phyloP scores from a whole-genome alignment of 2,797 vertebrate genomes.

The Nyctalus aviator region DNA sequence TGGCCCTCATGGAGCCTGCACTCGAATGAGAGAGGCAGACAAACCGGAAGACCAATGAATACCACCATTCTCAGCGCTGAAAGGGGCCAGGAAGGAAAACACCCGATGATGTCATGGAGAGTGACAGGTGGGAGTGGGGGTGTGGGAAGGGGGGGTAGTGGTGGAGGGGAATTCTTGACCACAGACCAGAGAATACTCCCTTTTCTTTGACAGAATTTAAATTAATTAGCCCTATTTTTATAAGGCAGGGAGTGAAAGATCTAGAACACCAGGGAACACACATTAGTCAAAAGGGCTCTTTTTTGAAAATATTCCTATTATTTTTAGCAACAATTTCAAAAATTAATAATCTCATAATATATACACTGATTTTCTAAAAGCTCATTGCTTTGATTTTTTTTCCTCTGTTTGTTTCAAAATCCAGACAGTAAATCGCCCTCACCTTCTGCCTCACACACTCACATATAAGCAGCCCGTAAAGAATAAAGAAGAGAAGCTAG shows the following conservation, averaged over 20 bases:
- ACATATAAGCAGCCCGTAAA: neutral
- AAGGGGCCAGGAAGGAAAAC: neutral
- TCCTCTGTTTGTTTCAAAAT: neutral
- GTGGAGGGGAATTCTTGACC: slow-evolving; percentile 33
- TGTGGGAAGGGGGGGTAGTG: neutral
- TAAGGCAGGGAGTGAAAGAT: slow-evolving; percentile 52
- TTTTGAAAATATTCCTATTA: neutral
- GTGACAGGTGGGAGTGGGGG: neutral
- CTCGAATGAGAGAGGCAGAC: neutral
- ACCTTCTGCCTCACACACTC: no score
- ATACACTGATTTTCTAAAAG: neutral
- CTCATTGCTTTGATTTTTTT: neutral
- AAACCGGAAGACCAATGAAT: neutral
- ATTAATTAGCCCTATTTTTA: slow-evolving; percentile 64
- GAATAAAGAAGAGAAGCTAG: neutral
- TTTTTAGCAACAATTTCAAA: slow-evolving; percentile 27
- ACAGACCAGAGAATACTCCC: slow-evolving; percentile 51
- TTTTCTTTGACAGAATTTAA: slow-evolving; percentile 39
- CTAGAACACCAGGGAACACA: neutral
- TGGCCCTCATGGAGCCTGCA: accelerated
- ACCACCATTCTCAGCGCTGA: neutral
- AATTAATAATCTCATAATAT: neutral
- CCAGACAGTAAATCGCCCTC: neutral
- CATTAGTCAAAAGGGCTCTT: neutral
- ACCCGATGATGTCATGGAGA: neutral